phyloP scores from a whole-genome alignment of 2,888 invertebrate species.

The Chalcosyrphus nemorum region DNA sequence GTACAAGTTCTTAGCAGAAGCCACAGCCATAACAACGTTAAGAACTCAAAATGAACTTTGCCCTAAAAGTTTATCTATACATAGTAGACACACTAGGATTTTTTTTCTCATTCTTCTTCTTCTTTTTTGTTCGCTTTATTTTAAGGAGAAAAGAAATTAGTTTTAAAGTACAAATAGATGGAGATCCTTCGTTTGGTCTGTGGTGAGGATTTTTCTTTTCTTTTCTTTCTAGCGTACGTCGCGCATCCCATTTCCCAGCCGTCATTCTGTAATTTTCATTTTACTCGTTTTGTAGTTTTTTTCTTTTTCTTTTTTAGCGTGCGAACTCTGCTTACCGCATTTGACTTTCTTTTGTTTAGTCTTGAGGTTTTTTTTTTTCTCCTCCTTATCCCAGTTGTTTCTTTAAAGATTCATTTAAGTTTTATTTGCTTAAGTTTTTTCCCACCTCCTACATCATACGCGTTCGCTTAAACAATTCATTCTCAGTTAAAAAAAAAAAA shows the following conservation, averaged over 20 bases:
- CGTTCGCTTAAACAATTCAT: constrained; percentile 25
- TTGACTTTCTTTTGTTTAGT: constrained; percentile 39
- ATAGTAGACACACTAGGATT: constrained; percentile 15
- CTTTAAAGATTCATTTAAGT: constrained; percentile 45
- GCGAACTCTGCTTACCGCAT: constrained; percentile 32
- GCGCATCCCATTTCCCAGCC: constrained; percentile 26
- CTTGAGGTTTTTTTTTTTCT: background rate
- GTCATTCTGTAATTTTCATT: constrained; percentile 31
- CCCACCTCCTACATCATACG: background rate
- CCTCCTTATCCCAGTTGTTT: constrained; percentile 11
- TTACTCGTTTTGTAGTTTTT: constrained; percentile 3
- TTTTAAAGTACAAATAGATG: constrained; percentile 70
- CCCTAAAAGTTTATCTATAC: constrained; percentile 48
- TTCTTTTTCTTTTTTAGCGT: constrained; percentile 5
- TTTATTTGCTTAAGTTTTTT: constrained; percentile 37
- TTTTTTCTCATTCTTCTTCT: no score
- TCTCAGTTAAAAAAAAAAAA: constrained; percentile 7
- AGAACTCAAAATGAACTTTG: constrained; percentile 69
- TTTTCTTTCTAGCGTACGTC: background rate
- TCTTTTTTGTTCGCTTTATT: constrained; percentile 4
- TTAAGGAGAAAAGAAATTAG: constrained; percentile 61
- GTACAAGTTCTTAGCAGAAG: constrained; percentile 56
- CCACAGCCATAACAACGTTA: constrained; percentile 66
- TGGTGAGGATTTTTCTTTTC: constrained; percentile 11
- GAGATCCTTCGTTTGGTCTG: constrained; percentile 59